Evolutionary conservation across 2,888 invertebrate genomes (phyloP), one percentile per base, ranked within the genome.

Genomic region (Erynnis tages): DNA sequence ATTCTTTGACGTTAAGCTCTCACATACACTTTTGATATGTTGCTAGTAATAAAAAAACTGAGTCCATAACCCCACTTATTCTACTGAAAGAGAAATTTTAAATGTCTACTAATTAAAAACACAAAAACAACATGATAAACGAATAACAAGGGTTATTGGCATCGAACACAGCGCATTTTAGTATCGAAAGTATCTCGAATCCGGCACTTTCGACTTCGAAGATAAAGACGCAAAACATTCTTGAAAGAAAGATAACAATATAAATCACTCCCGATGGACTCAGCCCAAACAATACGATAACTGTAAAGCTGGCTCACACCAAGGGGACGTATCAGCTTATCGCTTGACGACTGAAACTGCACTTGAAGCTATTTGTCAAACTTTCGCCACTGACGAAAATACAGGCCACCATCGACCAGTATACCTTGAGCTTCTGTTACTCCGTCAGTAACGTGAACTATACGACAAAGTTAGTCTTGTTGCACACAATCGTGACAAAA

Each of bases 351-450:
- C 73, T 64, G 67, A 65, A 76, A 78, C 75, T 80, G 79, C 79
- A 79, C 70, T 74, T 65, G 62, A 56, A 75, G 76, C 73, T 74
- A 77, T 81, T 82, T 81, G 78, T 81, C 82, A 82, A 82, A 82
- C 79, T 82, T 81, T 76, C 71, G 62, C 73, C 60, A 71, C 68
- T 73, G 72, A 75, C 74, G 71, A 76, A 81, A 80, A 79, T 76
- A 79, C 71, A 71, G 73, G 66, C 70, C 63, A 32, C 10, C 41
- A 49, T 35, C 54, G 48, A 61, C 79, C 77, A 76, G 27, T 45
- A 2, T 53, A 60, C 43, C n/a, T 10, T 54, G 70, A 71, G 47
- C 71, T 53, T 27, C 58, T 48, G 13, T 10, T 45, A 27, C 35
- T 35, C 50, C 19, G 27, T 19, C 11, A 14, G 4, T 13, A 29